Evolutionary conservation across 2,113 vertebrate genomes (phyloP).

Genomic region (Picathartes gymnocephalus): DNA sequence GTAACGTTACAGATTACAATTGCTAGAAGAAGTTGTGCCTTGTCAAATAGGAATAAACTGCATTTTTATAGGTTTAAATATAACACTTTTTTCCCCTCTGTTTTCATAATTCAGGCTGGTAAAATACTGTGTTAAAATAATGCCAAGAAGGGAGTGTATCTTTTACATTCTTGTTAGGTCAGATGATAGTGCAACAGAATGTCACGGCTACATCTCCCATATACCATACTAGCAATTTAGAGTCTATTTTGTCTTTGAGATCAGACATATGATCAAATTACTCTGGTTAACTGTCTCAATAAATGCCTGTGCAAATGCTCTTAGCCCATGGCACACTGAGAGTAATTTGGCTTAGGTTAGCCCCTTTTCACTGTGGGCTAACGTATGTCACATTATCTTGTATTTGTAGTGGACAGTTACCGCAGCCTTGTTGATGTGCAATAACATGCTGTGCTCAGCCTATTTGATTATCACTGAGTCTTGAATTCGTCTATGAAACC

Average conservation of each 20-base stretch:
- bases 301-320: constrained; percentile 36
- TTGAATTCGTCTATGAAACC: background rate
- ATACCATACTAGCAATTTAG: constrained; percentile 51
- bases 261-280: constrained; percentile 50
- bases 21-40: constrained; percentile 58
- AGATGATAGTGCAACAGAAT: constrained; percentile 48
- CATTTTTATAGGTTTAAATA: constrained; percentile 61
- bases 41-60: constrained; percentile 56
- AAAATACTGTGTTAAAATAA: constrained; percentile 41
- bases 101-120: constrained; percentile 55
- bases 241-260: constrained; percentile 55
- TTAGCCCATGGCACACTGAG: constrained; percentile 19
- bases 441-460: background rate
- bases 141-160: constrained; percentile 3
- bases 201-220: constrained; percentile 7
- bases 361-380: constrained; percentile 41
- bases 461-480: background rate
- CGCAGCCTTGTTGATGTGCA: background rate
- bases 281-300: constrained; percentile 44
- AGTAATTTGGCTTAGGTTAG: constrained; percentile 47
- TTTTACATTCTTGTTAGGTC: constrained; percentile 41
- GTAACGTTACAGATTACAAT: constrained; percentile 73
- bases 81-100: background rate
- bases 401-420: constrained; percentile 39
- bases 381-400: constrained; percentile 15